phyloP scores from a whole-genome alignment of 2,888 invertebrate species.

The Sisyra terminalis region DNA sequence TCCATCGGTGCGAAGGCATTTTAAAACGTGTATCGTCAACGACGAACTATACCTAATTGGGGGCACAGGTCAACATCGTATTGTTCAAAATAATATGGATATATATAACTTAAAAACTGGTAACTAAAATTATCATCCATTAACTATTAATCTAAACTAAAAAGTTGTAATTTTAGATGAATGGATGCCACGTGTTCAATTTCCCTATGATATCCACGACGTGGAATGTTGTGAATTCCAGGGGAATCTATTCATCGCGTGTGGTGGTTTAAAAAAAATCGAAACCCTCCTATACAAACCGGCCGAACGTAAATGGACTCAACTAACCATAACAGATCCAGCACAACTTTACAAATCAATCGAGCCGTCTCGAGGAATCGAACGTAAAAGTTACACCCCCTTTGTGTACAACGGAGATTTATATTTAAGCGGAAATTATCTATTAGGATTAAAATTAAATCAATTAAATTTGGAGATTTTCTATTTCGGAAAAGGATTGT shows the following conservation, averaged over 20 bases:
- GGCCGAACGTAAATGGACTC: background rate
- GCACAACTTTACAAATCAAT: constrained; percentile 2
- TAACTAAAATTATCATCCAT: constrained; percentile 5
- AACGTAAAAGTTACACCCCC: constrained; percentile 1
- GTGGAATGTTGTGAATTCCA: constrained; percentile 20
- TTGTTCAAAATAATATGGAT: constrained; percentile 22
- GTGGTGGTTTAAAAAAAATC: constrained; percentile 3
- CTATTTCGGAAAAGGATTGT: constrained; percentile 6
- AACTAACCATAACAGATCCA: constrained; percentile 5
- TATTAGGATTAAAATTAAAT: constrained; percentile 3
- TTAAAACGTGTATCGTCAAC: constrained; percentile 21
- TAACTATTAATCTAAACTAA: too few species aligned
- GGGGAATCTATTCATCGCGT: constrained; percentile 15
- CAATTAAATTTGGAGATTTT: constrained; percentile 6
- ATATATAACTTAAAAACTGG: constrained; percentile 21
- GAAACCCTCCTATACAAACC: constrained; percentile 6
- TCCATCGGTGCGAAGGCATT: constrained; percentile 22
- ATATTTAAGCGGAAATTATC: constrained; percentile 7
- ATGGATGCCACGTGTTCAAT: constrained; percentile 17
- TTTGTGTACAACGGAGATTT: constrained; percentile 3
- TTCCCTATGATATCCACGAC: constrained; percentile 18
- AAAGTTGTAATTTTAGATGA: constrained; percentile 14
- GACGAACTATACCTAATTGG: constrained; percentile 22
- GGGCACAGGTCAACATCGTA: constrained; percentile 20
- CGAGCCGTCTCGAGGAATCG: background rate